These are phyloP conservation scores for Eilema depressum DNA, from an alignment of 2,888 invertebrate genomes.

Conservation along the genomic window DNA sequence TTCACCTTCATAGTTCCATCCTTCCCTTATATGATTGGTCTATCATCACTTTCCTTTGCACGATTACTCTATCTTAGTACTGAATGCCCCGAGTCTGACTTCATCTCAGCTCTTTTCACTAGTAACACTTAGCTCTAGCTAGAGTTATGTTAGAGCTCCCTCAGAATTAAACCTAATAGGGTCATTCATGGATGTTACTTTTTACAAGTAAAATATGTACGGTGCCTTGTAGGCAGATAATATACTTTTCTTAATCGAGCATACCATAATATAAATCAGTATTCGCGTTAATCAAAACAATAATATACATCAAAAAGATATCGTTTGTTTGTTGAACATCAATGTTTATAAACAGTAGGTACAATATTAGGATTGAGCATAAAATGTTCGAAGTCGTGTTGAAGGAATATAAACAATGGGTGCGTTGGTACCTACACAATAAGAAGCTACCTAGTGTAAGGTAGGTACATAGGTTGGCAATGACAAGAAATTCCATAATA, in stretches of 20 bases:
- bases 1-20: too few species aligned
- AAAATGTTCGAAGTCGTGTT: constrained; percentile 60
- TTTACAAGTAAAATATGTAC: too few species aligned
- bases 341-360: constrained; percentile 50
- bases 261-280: constrained; percentile 31
- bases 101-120: too few species aligned
- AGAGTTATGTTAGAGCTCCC: too few species aligned
- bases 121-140: too few species aligned
- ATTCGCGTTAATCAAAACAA: constrained; percentile 31
- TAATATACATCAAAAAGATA: constrained; percentile 35
- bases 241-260: constrained; percentile 41
- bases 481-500: constrained; percentile 64
- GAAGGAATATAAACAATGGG: constrained; percentile 63
- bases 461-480: constrained; percentile 63
- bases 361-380: constrained; percentile 63
- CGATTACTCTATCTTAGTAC: too few species aligned
- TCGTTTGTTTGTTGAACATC: constrained; percentile 37
- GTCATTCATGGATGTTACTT: too few species aligned
- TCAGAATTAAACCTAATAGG: too few species aligned
- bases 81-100: too few species aligned
- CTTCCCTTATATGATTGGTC: too few species aligned
- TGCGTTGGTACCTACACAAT: constrained; percentile 71
- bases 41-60: too few species aligned
- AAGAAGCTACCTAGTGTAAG: constrained; percentile 58
- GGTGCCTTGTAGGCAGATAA: too few species aligned